Conservation (phyloP, 2,113 vertebrate genomes). For the Cyanocitta stelleri region DNA sequence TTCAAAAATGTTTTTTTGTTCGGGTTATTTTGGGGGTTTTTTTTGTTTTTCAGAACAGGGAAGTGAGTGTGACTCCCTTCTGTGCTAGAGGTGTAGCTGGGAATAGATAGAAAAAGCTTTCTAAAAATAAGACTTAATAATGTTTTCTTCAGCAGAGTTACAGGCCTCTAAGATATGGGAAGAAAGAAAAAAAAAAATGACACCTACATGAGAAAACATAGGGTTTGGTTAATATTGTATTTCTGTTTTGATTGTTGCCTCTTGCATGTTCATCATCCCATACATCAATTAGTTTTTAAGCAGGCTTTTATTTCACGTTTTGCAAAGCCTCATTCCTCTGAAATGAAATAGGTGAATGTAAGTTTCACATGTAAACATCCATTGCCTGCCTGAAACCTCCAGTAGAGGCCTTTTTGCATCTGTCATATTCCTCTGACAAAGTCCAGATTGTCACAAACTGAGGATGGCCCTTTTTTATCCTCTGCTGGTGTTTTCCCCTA, state of each 20-base stretch:
- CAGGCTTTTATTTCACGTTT: background rate
- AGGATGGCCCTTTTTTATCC: background rate
- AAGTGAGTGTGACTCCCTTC: background rate
- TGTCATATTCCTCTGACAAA: background rate
- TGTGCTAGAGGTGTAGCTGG: background rate
- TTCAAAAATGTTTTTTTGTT: background rate
- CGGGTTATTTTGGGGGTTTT: fast-evolving
- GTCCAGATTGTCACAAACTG: background rate
- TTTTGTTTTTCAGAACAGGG: background rate
- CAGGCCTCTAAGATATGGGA: background rate
- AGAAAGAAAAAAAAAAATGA: background rate
- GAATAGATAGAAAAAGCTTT: background rate
- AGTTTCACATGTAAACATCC: background rate
- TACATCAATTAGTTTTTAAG: background rate
- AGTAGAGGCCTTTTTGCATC: background rate
- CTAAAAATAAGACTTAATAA: background rate
- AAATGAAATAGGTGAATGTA: background rate
- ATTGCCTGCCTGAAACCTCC: background rate
- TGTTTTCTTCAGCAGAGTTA: background rate
- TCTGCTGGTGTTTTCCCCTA: background rate
- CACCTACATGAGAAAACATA: background rate
- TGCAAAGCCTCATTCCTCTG: background rate
- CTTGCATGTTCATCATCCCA: background rate
- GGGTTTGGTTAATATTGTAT: fast-evolving
- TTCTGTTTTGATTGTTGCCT: background rate